A percentile compares a stretch with the other conserved stretches of the same genome.
These are phyloP conservation scores for Xiphydria camelus DNA, from an alignment of 2,888 invertebrate genomes.

Conservation along the genomic window DNA sequence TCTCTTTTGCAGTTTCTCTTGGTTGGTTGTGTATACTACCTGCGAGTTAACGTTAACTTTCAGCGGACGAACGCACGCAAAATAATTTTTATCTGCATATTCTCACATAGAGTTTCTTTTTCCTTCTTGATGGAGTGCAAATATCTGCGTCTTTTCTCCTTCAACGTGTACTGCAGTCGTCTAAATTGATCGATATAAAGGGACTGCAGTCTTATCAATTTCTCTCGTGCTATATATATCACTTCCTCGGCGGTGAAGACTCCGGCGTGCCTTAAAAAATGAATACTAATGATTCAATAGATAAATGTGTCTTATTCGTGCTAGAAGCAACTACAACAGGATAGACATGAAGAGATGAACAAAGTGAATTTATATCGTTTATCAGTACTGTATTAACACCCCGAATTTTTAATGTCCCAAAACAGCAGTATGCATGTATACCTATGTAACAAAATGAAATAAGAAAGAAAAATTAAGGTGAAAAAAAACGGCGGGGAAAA, in stretches of 20 bases:
- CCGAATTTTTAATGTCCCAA: no score
- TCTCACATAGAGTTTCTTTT: constrained; percentile 74
- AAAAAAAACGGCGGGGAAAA: no score
- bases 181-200: constrained; percentile 83
- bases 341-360: constrained; percentile 2
- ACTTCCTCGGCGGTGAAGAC: constrained; percentile 90
- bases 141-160: constrained; percentile 74
- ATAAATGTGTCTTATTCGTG: constrained; percentile 35
- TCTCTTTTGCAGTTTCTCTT: constrained; percentile 70
- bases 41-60: constrained; percentile 51
- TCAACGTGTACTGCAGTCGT: constrained; percentile 72
- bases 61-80: background rate
- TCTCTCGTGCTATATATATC: constrained; percentile 73
- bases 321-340: constrained; percentile 42
- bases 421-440: no score
- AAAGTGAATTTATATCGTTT: no score
- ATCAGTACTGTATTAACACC: no score
- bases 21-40: constrained; percentile 79
- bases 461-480: no score
- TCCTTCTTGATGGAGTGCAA: constrained; percentile 74
- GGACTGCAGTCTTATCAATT: constrained; percentile 75
- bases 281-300: constrained; percentile 47
- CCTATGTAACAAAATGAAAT: no score
- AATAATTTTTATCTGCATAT: constrained; percentile 2
- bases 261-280: constrained; percentile 75